A percentile compares a stretch with the other conserved stretches of the same genome.
Evolutionary conservation across 2,113 vertebrate species (phyloP).

Genomic region (Mesembrinibis cayennensis): DNA sequence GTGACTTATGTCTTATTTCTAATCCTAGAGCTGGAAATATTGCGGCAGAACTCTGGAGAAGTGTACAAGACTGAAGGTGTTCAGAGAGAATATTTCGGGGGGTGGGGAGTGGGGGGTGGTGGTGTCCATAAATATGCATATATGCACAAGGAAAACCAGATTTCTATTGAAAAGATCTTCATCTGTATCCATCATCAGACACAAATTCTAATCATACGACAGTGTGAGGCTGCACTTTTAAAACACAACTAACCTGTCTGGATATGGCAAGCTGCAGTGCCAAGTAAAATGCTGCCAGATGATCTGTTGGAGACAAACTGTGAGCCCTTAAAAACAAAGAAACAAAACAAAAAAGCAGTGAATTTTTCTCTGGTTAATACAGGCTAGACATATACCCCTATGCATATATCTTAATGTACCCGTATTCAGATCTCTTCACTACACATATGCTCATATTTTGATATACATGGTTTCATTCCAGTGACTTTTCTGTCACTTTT

Average conservation of each 20-base stretch:
- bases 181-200: background rate
- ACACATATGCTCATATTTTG: background rate
- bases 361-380: background rate
- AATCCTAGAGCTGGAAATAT: background rate
- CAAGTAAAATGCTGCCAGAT: slow-evolving; percentile 94
- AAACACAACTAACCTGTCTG: slow-evolving; percentile 86
- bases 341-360: background rate
- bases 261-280: slow-evolving; percentile 96
- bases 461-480: background rate
- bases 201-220: background rate
- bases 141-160: background rate
- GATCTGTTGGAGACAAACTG: slow-evolving; percentile 93
- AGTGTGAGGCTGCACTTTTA: background rate
- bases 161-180: background rate
- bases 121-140: background rate
- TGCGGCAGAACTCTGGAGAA: background rate
- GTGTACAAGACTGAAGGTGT: background rate
- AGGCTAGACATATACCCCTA: background rate
- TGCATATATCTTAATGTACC: background rate
- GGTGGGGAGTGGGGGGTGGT: no score
- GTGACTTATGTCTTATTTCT: background rate
- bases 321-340: slow-evolving; percentile 84
- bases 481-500: background rate
- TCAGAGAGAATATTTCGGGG: background rate
- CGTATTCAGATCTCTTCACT: background rate